Evolutionary conservation across 2,888 invertebrate species (phyloP).

Genomic region (Peribatodes rhomboidaria): DNA sequence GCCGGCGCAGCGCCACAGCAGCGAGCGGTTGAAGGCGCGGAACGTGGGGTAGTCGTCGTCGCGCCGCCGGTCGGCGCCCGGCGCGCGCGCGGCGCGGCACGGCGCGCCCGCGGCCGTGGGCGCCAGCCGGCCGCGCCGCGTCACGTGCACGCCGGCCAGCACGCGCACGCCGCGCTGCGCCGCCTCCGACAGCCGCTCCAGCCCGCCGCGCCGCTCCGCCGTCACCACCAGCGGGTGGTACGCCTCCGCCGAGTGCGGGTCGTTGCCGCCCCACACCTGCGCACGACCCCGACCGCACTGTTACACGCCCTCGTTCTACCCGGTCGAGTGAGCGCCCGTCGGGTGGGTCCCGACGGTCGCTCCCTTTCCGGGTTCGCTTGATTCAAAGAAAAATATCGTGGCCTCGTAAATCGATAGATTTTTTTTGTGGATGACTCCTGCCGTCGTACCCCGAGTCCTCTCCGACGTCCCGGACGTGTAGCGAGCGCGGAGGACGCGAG

Average conservation of each 20-base stretch:
- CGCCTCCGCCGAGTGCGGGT: conserved; percentile 87
- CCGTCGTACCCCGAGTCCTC: no score
- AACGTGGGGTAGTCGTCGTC: conserved; percentile 93
- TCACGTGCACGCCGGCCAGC: conserved; percentile 92
- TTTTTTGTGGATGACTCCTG: no score
- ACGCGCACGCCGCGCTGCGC: conserved; percentile 85
- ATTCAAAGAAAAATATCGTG: no score
- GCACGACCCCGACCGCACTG: conserved; percentile 78
- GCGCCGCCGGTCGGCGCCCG: conserved; percentile 89
- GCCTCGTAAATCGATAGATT: no score
- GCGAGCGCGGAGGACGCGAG: no score
- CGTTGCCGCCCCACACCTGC: conserved; percentile 87
- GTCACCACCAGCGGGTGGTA: conserved; percentile 97
- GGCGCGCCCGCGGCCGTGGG: conserved; percentile 69
- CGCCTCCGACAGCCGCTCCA: conserved; percentile 90
- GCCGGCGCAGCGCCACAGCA: conserved; percentile 91
- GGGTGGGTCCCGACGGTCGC: no score
- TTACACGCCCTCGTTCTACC: no score
- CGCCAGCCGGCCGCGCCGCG: conserved; percentile 92
- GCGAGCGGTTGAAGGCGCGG: conserved; percentile 93
- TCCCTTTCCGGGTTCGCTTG: no score
- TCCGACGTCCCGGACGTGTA: no score
- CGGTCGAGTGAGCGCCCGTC: no score
- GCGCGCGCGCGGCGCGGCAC: conserved; percentile 52
- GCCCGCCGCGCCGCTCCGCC: conserved; percentile 93